Conservation (phyloP, 2,797 vertebrate species). For the Vespertilio murinus region DNA sequence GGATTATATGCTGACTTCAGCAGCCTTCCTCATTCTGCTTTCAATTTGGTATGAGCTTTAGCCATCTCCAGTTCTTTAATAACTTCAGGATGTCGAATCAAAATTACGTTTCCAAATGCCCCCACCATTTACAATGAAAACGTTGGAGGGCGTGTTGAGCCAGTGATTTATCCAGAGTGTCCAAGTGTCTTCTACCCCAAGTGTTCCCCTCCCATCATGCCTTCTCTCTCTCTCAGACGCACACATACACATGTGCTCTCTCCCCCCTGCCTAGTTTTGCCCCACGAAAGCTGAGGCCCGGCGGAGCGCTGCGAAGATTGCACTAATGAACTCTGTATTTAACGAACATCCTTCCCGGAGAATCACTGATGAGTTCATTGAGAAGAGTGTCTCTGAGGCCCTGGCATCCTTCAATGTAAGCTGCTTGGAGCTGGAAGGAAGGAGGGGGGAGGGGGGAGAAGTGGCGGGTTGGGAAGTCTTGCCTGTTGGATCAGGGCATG, state of each 20-base stretch:
- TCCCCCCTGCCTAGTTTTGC: constrained; percentile 89
- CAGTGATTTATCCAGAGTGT: neutral
- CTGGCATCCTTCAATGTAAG: constrained; percentile 96
- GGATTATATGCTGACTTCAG: constrained; percentile 74
- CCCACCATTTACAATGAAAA: neutral
- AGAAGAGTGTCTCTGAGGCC: constrained; percentile 97
- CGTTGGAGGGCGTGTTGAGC: neutral
- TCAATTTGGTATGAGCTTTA: constrained; percentile 45
- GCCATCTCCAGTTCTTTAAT: constrained; percentile 65
- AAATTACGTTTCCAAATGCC: constrained; percentile 37
- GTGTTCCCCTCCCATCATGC: neutral
- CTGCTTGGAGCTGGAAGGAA: constrained; percentile 28
- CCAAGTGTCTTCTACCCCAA: neutral
- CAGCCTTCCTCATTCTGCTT: constrained; percentile 40
- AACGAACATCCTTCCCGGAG: constrained; percentile 97
- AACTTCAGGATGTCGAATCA: constrained; percentile 74
- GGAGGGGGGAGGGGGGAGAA: neutral
- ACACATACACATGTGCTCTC: neutral
- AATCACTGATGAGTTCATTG: constrained; percentile 97
- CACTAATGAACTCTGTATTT: constrained; percentile 98
- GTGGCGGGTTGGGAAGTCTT: neutral
- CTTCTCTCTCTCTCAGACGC: neutral
- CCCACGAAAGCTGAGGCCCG: constrained; percentile 96
- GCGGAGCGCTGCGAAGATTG: constrained; percentile 96
- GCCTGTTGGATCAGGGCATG: neutral